Percentiles rank a stretch among this genome's conserved stretches.
phyloP scores from a whole-genome alignment of 2,113 vertebrate species.

The Ibidorhyncha struthersii region DNA sequence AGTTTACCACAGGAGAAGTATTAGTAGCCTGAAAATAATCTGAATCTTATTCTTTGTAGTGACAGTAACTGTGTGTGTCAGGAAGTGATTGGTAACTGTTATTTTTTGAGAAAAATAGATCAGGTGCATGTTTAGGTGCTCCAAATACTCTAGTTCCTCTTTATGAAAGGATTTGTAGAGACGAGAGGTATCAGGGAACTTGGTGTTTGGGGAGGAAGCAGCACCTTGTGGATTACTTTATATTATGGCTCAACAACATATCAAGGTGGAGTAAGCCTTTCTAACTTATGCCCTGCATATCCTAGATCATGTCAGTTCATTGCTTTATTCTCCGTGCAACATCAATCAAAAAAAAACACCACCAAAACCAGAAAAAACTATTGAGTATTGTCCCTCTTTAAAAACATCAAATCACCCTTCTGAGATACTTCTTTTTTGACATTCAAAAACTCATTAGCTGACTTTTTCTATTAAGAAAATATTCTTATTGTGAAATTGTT shows the following conservation, averaged over 20 bases:
- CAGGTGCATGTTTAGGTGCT: neutral
- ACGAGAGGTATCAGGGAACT: neutral
- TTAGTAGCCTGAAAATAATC: neutral
- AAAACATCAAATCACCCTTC: neutral
- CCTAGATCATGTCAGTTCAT: neutral
- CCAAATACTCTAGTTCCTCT: neutral
- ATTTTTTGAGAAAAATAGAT: neutral
- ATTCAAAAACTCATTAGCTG: neutral
- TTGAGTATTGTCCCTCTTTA: neutral
- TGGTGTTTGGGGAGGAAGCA: neutral
- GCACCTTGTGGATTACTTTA: neutral
- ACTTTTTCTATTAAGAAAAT: neutral
- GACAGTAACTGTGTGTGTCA: neutral
- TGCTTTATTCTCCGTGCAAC: neutral
- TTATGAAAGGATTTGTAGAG: neutral
- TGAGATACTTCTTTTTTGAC: neutral
- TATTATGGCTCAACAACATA: neutral
- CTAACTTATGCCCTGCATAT: neutral
- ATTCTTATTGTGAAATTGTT: neutral
- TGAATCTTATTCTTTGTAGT: neutral
- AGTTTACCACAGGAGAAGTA: neutral
- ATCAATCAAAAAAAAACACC: neutral
- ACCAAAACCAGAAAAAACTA: neutral
- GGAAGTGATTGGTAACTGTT: neutral
- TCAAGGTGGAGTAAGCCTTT: neutral